Evolutionary conservation across 2,797 vertebrate species (phyloP).

Genomic region (Sebastes miniatus): DNA sequence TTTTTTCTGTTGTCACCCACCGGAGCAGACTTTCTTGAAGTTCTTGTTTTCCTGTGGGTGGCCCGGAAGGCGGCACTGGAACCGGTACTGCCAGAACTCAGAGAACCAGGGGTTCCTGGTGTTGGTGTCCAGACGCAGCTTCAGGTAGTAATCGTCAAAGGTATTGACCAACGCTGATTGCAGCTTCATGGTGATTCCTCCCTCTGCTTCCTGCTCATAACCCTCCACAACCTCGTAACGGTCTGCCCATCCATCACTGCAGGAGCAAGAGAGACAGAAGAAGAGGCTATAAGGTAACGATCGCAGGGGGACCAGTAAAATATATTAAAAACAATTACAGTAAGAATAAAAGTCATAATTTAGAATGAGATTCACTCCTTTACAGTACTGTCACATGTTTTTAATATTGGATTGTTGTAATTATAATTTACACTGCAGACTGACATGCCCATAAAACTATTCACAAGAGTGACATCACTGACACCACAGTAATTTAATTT

Average conservation of each 20-base stretch:
- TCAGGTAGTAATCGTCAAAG: constrained; percentile 96
- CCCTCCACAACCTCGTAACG: constrained; percentile 98
- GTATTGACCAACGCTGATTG: constrained; percentile 92
- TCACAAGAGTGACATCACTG: background rate
- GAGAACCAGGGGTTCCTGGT: constrained; percentile 96
- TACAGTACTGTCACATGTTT: background rate
- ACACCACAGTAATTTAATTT: background rate
- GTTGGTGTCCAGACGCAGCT: constrained; percentile 91
- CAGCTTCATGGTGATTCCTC: constrained; percentile 98
- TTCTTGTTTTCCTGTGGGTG: constrained; percentile 92
- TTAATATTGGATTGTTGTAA: constrained; percentile 8
- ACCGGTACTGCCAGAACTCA: constrained; percentile 98
- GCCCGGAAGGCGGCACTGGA: constrained; percentile 94
- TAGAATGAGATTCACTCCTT: background rate
- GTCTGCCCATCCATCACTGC: constrained; percentile 98
- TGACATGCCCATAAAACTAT: background rate
- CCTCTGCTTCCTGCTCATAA: constrained; percentile 94
- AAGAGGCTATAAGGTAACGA: background rate
- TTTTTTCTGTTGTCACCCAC: constrained; percentile 73
- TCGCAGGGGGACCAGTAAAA: background rate
- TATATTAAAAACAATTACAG: background rate
- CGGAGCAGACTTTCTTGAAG: constrained; percentile 94
- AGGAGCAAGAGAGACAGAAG: constrained; percentile 5
- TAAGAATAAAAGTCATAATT: constrained; percentile 6
- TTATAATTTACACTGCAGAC: constrained; percentile 6